phyloP scores from a whole-genome alignment of 2,888 invertebrate genomes.

The Crematogaster levior region DNA sequence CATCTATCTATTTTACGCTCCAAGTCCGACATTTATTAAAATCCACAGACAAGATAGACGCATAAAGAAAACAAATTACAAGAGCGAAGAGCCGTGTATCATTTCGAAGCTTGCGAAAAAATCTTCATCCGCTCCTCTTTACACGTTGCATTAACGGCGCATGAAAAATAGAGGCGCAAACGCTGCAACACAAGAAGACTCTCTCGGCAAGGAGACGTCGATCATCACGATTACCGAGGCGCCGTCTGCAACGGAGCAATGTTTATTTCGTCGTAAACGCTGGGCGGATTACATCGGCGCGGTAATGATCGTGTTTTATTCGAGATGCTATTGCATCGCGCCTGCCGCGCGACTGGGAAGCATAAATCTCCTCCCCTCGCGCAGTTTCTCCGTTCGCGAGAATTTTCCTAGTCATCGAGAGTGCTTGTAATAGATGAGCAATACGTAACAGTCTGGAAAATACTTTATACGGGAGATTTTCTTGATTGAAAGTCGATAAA shows the following conservation, averaged over 20 bases:
- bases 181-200: constrained; percentile 2
- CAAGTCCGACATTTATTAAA: neutral
- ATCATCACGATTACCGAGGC: constrained; percentile 41
- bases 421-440: constrained; percentile 36
- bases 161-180: constrained; percentile 19
- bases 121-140: neutral
- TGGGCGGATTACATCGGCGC: constrained; percentile 64
- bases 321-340: constrained; percentile 42
- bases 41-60: neutral
- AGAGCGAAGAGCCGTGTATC: neutral
- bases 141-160: constrained; percentile 36
- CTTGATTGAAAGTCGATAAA: constrained; percentile 13
- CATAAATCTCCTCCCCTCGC: constrained; percentile 35
- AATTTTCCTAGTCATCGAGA: constrained; percentile 46
- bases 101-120: neutral
- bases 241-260: constrained; percentile 43
- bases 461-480: constrained; percentile 23
- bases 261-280: constrained; percentile 64
- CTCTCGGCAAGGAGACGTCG: constrained; percentile 22
- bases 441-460: constrained; percentile 24
- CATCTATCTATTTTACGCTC: neutral
- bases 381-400: constrained; percentile 17
- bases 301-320: constrained; percentile 69
- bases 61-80: neutral
- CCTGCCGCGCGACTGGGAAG: neutral